A percentile compares a stretch with the other conserved stretches of the same genome.
Evolutionary conservation across 1,140 invertebrate species (phyloP).

Genomic region (Cherax quadricarinatus): DNA sequence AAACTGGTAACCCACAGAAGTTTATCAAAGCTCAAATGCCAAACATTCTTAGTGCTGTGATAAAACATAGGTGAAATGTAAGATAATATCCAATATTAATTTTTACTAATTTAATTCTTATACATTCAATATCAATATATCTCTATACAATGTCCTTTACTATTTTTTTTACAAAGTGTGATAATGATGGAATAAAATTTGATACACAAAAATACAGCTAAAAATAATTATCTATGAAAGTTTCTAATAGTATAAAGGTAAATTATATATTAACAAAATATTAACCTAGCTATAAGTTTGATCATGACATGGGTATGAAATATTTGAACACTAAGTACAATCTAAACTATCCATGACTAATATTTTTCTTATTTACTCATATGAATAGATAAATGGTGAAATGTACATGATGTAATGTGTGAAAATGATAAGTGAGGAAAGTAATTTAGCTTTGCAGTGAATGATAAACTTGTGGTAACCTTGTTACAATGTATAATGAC

Average conservation of each 20-base stretch:
- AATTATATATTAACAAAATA: conserved; percentile 23
- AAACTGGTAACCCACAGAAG: too few relatives aligned
- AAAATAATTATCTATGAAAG: conserved; percentile 30
- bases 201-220: conserved; percentile 38
- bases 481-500: not conserved
- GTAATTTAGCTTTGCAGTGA: not conserved
- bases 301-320: conserved; percentile 34
- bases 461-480: not conserved
- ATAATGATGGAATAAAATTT: conserved; percentile 23
- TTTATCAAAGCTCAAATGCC: too few relatives aligned
- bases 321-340: not conserved
- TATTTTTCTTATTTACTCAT: not conserved
- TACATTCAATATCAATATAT: conserved; percentile 41
- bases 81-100: not conserved
- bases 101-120: conserved; percentile 13
- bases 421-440: not conserved
- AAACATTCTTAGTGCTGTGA: too few relatives aligned
- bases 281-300: conserved; percentile 20
- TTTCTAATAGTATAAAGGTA: not conserved
- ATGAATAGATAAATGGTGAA: not conserved
- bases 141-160: conserved; percentile 15
- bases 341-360: conserved; percentile 2
- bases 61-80: not conserved
- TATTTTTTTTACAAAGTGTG: conserved; percentile 17
- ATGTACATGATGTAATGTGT: not conserved